phyloP scores from a whole-genome alignment of 2,888 invertebrate genomes.

The Ophioninae sp. region DNA sequence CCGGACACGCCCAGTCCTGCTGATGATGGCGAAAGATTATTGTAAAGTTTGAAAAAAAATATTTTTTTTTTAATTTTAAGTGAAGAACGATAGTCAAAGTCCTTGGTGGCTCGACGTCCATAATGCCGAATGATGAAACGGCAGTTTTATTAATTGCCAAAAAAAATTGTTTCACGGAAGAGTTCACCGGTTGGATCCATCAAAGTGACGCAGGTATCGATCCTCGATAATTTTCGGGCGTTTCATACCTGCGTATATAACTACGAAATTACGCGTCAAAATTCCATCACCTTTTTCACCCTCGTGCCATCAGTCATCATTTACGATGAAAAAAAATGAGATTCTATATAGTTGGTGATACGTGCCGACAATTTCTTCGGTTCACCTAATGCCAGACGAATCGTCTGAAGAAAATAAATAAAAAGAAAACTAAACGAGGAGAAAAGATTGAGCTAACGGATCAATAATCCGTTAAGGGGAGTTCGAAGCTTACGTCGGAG shows the following conservation, averaged over 20 bases:
- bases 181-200: neutral
- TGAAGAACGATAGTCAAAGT: neutral
- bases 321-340: neutral
- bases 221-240: slow-evolving; percentile 43
- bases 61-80: too few relatives aligned
- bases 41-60: neutral
- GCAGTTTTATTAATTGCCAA: slow-evolving; percentile 20
- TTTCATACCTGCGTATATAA: neutral
- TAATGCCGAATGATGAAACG: slow-evolving; percentile 22
- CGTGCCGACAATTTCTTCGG: neutral
- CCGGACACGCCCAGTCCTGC: neutral
- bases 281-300: neutral
- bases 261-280: neutral
- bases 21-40: neutral
- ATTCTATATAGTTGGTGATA: neutral
- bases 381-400: neutral
- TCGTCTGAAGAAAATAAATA: neutral
- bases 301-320: neutral
- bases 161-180: neutral
- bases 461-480: slow-evolving; percentile 45
- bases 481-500: slow-evolving; percentile 20
- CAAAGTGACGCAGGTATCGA: slow-evolving; percentile 74
- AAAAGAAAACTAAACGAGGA: neutral
- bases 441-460: slow-evolving; percentile 49
- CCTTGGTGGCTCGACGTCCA: slow-evolving; percentile 23